Evolutionary conservation across 2,113 vertebrate species (phyloP), one percentile per base, ranked within the genome.

Genomic region (Nothoprocta pentlandii): DNA sequence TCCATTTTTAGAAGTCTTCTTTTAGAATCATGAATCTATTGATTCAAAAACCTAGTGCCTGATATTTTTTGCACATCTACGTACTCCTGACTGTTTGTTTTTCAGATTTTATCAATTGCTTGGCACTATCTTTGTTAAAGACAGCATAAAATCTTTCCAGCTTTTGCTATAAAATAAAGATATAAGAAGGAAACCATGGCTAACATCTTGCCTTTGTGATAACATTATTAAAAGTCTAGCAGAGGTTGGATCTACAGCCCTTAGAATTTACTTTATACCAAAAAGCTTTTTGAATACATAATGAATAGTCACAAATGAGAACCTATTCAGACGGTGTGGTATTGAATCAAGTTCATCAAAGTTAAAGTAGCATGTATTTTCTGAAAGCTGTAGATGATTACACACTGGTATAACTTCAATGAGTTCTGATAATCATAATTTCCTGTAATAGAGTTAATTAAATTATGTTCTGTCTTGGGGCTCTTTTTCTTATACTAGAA

Each of bases 381-480:
- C 81, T 95, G 87, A 96, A 97, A 95, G 84, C 90, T 91, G 86
- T 49, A 41, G 71, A 67, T 89, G 89, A 95, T 97, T 96, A 94
- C 44, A 58, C 46, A 93, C 51, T 94, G 90, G 41, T 89, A 92
- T 90, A 92, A 90, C 80, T 93, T 85, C 89, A 93, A 53, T 95
- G 94, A 85, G 39, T 95, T 80, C 84, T 95, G 79, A 91, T 90
- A 93, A 95, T 92, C 92, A 89, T 90, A 90, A 96, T 85, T 96
- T 94, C 73, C 79, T 80, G 87, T 74, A 95, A 91, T 69, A 93
- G 59, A 71, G 41, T 87, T 94, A 95, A 95, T 96, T 95, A 95
- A 96, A 93, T 95, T 89, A 89, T 81, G 14, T 78, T 80, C 86
- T 88, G 68, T 86, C 47, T 91, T 91, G 80, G 58, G 25, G 36